A percentile compares a stretch with the other conserved stretches of the same genome.
Evolutionary conservation across 2,797 vertebrate genomes (phyloP).

Genomic region (Aeoliscus strigatus): DNA sequence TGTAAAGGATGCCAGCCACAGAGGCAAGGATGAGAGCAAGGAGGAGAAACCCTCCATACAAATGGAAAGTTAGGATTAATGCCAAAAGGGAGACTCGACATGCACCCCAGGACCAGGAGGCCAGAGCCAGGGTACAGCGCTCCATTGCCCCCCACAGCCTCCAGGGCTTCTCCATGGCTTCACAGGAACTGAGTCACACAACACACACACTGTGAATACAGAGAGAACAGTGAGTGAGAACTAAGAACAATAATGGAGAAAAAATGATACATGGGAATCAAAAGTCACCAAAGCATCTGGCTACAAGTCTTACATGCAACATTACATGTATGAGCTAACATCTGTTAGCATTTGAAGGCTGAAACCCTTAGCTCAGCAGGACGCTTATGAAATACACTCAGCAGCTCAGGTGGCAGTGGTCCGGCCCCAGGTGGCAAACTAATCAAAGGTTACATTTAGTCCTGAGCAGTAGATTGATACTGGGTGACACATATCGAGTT

Average conservation of each 20-base stretch:
- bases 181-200: constrained; percentile 63
- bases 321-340: too few species aligned
- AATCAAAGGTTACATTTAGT: too few species aligned
- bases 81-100: constrained; percentile 94
- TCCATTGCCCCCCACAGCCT: constrained; percentile 87
- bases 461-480: too few species aligned
- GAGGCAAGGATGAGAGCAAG: constrained; percentile 91
- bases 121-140: constrained; percentile 84
- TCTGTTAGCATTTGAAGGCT: too few species aligned
- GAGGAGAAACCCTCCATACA: constrained; percentile 89
- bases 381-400: too few species aligned
- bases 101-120: constrained; percentile 93
- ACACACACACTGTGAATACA: constrained; percentile 66
- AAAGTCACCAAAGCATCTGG: too few species aligned
- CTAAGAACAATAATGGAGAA: not conserved
- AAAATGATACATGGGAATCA: not conserved
- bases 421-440: too few species aligned
- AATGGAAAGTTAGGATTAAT: constrained; percentile 95
- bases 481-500: too few species aligned
- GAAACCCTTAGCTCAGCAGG: too few species aligned
- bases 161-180: constrained; percentile 94
- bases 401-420: too few species aligned
- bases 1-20: constrained; percentile 93
- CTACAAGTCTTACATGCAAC: too few species aligned
- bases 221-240: constrained; percentile 3